These are phyloP conservation scores for Cassiopea andromeda DNA, from an alignment of 30 jellyfish, hydroid and myxozoan genomes.

Conservation along the genomic window DNA sequence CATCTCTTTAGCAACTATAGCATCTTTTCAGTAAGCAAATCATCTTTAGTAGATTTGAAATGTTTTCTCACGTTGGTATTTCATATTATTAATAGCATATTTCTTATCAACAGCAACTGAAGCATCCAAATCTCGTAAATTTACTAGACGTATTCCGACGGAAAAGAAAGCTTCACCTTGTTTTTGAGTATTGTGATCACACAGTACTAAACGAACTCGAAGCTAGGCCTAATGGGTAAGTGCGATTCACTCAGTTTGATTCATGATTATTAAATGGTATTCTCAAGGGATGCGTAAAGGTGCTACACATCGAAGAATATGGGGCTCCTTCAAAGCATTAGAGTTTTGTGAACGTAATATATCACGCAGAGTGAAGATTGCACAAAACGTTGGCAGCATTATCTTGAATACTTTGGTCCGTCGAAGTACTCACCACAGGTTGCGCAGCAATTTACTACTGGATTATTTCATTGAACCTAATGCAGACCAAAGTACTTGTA, in stretches of 20 bases:
- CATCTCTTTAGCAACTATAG: no score
- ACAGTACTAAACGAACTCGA: slow-evolving; percentile 95
- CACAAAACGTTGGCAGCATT: no score
- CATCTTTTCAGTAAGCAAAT: background rate
- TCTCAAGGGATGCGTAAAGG: no score
- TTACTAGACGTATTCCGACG: slow-evolving; percentile 93
- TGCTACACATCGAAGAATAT: no score
- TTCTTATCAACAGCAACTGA: slow-evolving; percentile 75
- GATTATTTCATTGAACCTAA: no score
- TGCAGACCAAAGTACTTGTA: no score
- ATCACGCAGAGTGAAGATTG: no score
- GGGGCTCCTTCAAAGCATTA: no score
- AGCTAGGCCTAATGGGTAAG: slow-evolving; percentile 97
- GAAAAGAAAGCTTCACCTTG: slow-evolving; percentile 92
- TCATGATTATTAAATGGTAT: background rate
- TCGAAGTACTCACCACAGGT: no score
- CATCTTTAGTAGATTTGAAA: background rate
- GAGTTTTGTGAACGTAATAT: no score
- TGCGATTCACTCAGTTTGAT: background rate
- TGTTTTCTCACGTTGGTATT: background rate
- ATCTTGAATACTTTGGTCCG: no score
- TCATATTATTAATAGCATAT: background rate
- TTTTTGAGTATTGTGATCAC: slow-evolving; percentile 97
- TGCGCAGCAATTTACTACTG: no score
- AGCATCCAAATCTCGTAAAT: slow-evolving; percentile 94